phyloP scores from a whole-genome alignment of 2,797 vertebrate species.

The Sebastes dallii region DNA sequence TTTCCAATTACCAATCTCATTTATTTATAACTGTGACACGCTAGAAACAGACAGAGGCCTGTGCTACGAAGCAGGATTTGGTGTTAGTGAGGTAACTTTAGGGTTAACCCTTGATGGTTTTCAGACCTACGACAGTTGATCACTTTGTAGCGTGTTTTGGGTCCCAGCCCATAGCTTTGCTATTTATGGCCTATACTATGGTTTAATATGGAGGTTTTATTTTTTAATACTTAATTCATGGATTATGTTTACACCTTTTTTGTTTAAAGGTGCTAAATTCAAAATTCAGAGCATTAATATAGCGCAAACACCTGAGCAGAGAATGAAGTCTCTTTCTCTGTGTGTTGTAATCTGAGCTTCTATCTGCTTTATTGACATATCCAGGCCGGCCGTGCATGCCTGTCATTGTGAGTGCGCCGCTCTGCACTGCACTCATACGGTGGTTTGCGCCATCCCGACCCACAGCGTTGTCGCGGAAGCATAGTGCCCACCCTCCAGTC shows the following conservation, averaged over 20 bases:
- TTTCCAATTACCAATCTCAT: background rate
- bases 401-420: too few relatives aligned
- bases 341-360: background rate
- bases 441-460: too few relatives aligned
- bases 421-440: too few relatives aligned
- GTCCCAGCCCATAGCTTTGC: background rate
- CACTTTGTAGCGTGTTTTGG: background rate
- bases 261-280: background rate
- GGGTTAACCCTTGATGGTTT: too few relatives aligned
- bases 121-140: too few relatives aligned
- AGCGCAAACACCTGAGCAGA: background rate
- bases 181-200: background rate
- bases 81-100: too few relatives aligned
- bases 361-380: background rate
- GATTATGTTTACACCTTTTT: constrained; percentile 2
- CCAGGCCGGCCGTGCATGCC: too few relatives aligned
- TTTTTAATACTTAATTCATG: constrained; percentile 15
- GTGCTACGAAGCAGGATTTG: too few relatives aligned
- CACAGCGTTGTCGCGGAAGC: too few relatives aligned
- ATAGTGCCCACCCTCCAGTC: too few relatives aligned
- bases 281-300: background rate
- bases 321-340: background rate
- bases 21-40: background rate
- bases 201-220: constrained; percentile 8
- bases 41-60: background rate